Evolutionary conservation across 2,888 invertebrate genomes (phyloP), one percentile per base, ranked within the genome.

Genomic region (Eupithecia abbreviata): DNA sequence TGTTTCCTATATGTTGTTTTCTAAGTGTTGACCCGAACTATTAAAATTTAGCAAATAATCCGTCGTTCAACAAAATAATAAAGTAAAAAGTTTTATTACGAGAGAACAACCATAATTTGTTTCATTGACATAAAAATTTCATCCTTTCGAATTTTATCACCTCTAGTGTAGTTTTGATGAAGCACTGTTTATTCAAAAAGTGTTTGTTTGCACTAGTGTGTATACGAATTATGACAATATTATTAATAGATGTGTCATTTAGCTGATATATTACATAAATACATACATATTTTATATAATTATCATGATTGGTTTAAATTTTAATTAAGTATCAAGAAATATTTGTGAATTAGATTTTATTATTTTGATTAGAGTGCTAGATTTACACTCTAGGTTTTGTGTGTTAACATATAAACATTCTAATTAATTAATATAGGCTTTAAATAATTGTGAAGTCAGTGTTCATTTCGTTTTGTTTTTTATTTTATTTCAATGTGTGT

Each of bases 121-220:
- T 66, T 45, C 42, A 85, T 93, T 91, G 85, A 83, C 86, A 80
- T 88, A 89, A 85, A 85, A 90, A 92, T 92, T 92, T 89, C 89
- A 81, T 79, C 85, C 86, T 90, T 91, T 91, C 87, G 83, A 85
- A 86, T 89, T 89, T 91, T 91, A 85, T 88, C 92, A 89, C 90
- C 86, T 91, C 79, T 84, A 83, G 84, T 83, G 83, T 82, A 72
- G 79, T 65, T 84, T 83, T 75, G 84, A 85, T 86, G 82, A 84
- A 42, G 51, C 62, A 43, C 49, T 71, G 62, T 76, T 77, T 70
- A 66, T 77, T 79, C 74, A 72, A 47, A 73, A 75, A 75, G 71
- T 76, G 62, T 83, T 83, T 71, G 67, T 85, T 86, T 86, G 82
- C 45, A 45, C 42, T 15, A 45, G 68, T 68, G n/a, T 49, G 69